Conservation (phyloP, 2,113 vertebrate genomes). For the Hyaena hyaena region DNA sequence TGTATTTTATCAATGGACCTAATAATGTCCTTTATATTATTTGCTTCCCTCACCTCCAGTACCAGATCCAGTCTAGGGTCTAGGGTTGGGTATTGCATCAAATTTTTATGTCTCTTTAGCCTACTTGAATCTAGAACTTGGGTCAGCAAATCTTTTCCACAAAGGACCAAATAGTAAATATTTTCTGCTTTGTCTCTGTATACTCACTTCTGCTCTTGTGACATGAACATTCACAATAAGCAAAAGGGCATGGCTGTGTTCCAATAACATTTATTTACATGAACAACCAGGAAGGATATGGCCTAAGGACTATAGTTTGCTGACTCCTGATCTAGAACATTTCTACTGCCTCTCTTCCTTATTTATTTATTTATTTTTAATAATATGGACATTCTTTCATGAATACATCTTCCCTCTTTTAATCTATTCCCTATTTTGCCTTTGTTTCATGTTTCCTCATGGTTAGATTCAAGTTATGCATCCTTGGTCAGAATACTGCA, state of each 20-base stretch:
- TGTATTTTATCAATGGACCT: not conserved
- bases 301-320: not conserved
- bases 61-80: not conserved
- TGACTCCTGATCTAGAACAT: not conserved
- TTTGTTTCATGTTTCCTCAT: conserved; percentile 7
- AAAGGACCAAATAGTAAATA: not conserved
- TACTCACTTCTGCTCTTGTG: not conserved
- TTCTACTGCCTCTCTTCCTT: not conserved
- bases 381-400: not conserved
- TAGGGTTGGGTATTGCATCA: not conserved
- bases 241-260: not conserved
- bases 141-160: not conserved
- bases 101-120: not conserved
- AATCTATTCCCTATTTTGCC: not conserved
- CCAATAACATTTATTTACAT: not conserved
- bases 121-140: not conserved
- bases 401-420: not conserved
- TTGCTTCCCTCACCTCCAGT: not conserved
- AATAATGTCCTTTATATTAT: not conserved
- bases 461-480: not conserved
- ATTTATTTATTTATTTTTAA: not conserved
- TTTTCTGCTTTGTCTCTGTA: not conserved
- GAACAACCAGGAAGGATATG: not conserved
- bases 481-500: not conserved
- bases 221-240: not conserved